A percentile compares a stretch with the other conserved stretches of the same genome.
Evolutionary conservation across 1,140 invertebrate genomes (phyloP).

Genomic region (Wiebesia pumilae): DNA sequence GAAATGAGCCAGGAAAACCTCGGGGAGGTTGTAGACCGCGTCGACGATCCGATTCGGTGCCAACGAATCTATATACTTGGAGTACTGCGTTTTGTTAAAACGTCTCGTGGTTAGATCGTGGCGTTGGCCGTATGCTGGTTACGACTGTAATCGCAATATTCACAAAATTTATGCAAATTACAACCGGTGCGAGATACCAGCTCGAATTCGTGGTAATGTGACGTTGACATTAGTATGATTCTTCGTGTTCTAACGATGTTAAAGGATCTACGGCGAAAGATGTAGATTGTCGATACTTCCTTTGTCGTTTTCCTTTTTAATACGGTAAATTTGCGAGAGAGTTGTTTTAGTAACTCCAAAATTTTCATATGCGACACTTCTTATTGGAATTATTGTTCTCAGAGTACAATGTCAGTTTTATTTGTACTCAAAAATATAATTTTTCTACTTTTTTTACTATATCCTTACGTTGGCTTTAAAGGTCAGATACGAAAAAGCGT

Average conservation of each 20-base stretch:
- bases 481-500: background rate
- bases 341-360: background rate
- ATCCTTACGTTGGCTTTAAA: background rate
- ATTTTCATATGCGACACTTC: background rate
- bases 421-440: background rate
- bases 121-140: background rate
- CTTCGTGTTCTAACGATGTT: no score
- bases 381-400: background rate
- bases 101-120: background rate
- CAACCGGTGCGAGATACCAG: background rate
- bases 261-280: no score
- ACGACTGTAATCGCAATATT: background rate
- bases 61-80: constrained; percentile 44
- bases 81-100: background rate
- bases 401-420: background rate
- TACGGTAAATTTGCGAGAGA: no score
- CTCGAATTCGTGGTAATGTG: background rate
- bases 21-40: no score
- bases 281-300: no score
- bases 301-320: no score
- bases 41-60: background rate
- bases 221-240: no score
- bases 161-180: background rate
- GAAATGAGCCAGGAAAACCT: constrained; percentile 41
- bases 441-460: background rate